A percentile compares a stretch with the other conserved stretches of the same genome.
These are phyloP conservation scores for Drosophila serrata DNA, from an alignment of 1,140 invertebrate genomes.

Conservation along the genomic window DNA sequence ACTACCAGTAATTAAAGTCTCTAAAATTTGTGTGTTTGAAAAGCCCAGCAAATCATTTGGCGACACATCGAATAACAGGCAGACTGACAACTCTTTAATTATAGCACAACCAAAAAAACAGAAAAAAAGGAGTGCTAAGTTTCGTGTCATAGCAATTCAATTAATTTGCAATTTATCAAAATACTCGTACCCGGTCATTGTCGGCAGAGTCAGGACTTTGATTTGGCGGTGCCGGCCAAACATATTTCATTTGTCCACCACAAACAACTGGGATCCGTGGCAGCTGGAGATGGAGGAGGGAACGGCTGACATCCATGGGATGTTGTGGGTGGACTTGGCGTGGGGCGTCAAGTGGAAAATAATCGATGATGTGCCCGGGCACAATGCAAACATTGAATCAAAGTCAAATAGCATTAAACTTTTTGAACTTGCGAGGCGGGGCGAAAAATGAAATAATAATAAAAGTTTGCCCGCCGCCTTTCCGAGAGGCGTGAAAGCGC, in stretches of 20 bases:
- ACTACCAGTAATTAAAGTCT: constrained; percentile 19
- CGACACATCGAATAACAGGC: neutral
- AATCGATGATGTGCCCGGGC: constrained; percentile 67
- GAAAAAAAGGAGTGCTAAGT: constrained; percentile 41
- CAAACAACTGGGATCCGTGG: constrained; percentile 39
- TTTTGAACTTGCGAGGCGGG: constrained; percentile 70
- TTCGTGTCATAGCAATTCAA: constrained; percentile 55
- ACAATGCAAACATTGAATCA: constrained; percentile 81
- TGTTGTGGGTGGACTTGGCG: constrained; percentile 35
- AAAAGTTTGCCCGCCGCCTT: constrained; percentile 52
- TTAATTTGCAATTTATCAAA: constrained; percentile 57
- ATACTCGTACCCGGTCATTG: constrained; percentile 37
- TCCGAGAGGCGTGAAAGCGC: constrained; percentile 59
- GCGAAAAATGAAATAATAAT: constrained; percentile 54
- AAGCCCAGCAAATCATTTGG: constrained; percentile 8
- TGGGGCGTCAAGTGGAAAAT: constrained; percentile 57
- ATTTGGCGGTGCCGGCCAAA: constrained; percentile 40
- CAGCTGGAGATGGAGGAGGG: neutral
- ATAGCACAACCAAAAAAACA: no score
- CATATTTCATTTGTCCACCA: constrained; percentile 58
- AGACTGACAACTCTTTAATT: constrained; percentile 43
- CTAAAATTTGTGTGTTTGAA: constrained; percentile 5
- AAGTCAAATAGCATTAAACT: constrained; percentile 82
- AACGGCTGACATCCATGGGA: constrained; percentile 5
- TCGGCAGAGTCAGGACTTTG: constrained; percentile 44